phyloP scores from a whole-genome alignment of 1,140 invertebrate species.

The Medauroidea extradentata region DNA sequence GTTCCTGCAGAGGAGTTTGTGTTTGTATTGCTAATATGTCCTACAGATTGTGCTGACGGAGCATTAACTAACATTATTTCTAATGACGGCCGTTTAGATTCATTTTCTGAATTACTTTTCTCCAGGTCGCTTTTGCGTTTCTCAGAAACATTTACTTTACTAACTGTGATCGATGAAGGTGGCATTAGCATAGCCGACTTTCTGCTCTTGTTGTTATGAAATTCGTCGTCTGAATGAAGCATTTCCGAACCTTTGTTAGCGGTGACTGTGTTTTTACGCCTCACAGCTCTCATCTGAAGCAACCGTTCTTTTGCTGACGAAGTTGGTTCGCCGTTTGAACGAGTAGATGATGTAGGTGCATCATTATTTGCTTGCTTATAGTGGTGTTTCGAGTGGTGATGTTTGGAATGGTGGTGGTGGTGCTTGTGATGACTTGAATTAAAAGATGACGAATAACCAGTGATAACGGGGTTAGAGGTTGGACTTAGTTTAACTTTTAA shows the following conservation, averaged over 20 bases:
- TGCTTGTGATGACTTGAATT: background rate
- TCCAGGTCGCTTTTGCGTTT: slow-evolving; percentile 1
- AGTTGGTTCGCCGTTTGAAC: background rate
- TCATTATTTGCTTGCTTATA: background rate
- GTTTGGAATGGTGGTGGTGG: slow-evolving; percentile 9
- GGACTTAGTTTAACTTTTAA: slow-evolving; percentile 32
- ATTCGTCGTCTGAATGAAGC: background rate
- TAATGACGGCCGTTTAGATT: slow-evolving; percentile 24
- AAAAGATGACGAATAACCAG: too few species aligned
- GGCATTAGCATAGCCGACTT: background rate
- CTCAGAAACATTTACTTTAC: slow-evolving; percentile 10
- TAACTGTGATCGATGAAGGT: slow-evolving; percentile 13
- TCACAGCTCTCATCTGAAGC: slow-evolving; percentile 38
- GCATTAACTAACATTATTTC: slow-evolving; percentile 34
- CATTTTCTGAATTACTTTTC: slow-evolving; percentile 2
- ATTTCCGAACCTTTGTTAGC: slow-evolving; percentile 12
- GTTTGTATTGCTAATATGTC: background rate
- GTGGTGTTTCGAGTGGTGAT: slow-evolving; percentile 3
- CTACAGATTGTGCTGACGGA: slow-evolving; percentile 7
- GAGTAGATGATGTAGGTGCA: too few species aligned
- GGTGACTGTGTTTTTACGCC: slow-evolving; percentile 30
- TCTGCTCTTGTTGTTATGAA: slow-evolving; percentile 10
- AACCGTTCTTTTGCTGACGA: slow-evolving; percentile 32
- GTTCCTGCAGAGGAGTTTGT: too few species aligned
- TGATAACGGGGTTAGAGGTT: background rate